A percentile compares a stretch with the other conserved stretches of the same genome.
These are phyloP conservation scores for Cryptocephalus primarius DNA, from an alignment of 2,888 invertebrate species.

Conservation along the genomic window DNA sequence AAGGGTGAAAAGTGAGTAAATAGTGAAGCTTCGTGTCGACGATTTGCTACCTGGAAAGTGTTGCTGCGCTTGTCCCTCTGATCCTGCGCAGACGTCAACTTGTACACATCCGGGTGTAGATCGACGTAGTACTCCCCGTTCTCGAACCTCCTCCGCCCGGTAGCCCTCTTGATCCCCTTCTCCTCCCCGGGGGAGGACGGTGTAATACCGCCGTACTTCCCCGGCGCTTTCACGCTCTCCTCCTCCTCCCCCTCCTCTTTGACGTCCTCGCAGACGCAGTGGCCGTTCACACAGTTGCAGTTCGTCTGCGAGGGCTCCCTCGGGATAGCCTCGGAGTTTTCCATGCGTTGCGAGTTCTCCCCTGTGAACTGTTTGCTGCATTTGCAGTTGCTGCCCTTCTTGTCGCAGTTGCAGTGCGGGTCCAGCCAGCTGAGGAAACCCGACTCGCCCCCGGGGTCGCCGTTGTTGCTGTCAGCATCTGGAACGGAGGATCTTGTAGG, in stretches of 20 bases:
- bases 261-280: constrained; percentile 7
- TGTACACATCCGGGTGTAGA: constrained; percentile 16
- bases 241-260: neutral
- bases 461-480: neutral
- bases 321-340: neutral
- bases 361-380: neutral
- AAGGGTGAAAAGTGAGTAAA: constrained; percentile 8
- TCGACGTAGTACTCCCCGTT: constrained; percentile 18
- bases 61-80: neutral
- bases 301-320: neutral
- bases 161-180: constrained; percentile 4
- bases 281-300: constrained; percentile 1
- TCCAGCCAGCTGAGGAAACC: neutral
- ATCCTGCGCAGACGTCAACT: constrained; percentile 3
- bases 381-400: constrained; percentile 2
- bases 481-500: too few relatives aligned
- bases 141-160: constrained; percentile 4
- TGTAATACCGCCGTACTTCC: neutral
- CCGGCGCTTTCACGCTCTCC: neutral
- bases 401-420: constrained; percentile 10
- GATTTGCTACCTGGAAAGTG: too few relatives aligned
- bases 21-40: too few relatives aligned
- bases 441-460: neutral
- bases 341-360: neutral
- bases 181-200: constrained; percentile 1